phyloP scores from a whole-genome alignment of 2,888 invertebrate species.

The Mesorhabditis sp. region DNA sequence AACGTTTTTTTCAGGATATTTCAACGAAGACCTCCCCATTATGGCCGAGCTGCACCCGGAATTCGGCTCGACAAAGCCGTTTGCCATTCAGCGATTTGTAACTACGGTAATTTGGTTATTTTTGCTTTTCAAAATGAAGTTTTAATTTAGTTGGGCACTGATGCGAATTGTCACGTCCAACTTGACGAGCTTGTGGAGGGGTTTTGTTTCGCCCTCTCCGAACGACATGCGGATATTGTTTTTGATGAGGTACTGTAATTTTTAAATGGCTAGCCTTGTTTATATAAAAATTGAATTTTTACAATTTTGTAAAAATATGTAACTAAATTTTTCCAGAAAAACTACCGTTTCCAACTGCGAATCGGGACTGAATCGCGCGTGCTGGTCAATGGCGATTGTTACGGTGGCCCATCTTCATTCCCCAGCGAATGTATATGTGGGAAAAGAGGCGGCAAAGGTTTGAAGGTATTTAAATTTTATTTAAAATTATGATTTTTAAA shows the following conservation, averaged over 20 bases:
- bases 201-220: neutral
- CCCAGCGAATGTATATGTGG: no score
- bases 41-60: neutral
- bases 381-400: neutral
- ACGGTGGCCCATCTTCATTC: neutral
- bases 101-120: neutral
- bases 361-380: neutral
- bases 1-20: neutral
- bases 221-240: neutral
- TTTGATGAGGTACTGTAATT: constrained; percentile 2
- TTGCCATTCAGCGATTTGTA: neutral
- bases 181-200: neutral
- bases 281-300: no score
- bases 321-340: neutral
- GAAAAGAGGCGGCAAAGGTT: no score
- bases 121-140: neutral
- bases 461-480: neutral
- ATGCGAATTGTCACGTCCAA: neutral
- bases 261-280: no score
- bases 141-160: neutral
- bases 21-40: neutral
- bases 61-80: constrained; percentile 2
- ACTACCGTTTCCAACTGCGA: neutral
- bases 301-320: no score
- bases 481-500: no score